Conservation (phyloP, 2,797 vertebrate genomes). For the Dromococcyx pavoninus region DNA sequence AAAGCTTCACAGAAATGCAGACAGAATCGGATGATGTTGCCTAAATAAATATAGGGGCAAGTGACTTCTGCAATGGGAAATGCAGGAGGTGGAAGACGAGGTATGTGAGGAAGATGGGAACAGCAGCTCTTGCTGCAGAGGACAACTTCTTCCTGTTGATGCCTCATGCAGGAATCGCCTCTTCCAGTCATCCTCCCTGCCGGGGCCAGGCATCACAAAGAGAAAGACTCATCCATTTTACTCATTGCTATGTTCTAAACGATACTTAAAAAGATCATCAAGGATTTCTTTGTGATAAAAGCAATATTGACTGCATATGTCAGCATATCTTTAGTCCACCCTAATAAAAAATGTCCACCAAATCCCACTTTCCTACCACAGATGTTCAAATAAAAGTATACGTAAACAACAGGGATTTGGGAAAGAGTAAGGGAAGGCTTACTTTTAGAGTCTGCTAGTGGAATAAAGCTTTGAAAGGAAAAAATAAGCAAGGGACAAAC, state of each 20-base stretch:
- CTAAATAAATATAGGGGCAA: not conserved
- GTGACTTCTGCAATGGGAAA: not conserved
- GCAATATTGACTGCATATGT: not conserved
- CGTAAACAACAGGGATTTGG: not conserved
- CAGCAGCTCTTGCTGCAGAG: not conserved
- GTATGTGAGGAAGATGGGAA: not conserved
- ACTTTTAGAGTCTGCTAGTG: not conserved
- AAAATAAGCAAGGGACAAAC: not conserved
- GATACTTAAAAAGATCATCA: accelerated
- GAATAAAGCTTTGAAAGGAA: not conserved
- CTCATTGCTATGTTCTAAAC: not conserved
- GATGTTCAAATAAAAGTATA: not conserved
- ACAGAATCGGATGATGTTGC: not conserved
- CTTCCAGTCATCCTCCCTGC: not conserved
- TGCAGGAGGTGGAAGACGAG: not conserved
- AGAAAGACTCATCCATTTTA: not conserved
- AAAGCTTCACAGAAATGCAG: not conserved
- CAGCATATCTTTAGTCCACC: not conserved
- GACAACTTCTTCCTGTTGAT: not conserved
- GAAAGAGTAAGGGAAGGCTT: not conserved
- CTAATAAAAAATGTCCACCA: not conserved
- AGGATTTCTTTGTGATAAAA: not conserved
- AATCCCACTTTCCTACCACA: not conserved
- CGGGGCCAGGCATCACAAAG: accelerated
- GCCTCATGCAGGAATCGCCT: not conserved